A percentile compares a stretch with the other conserved stretches of the same genome.
Conservation (phyloP, 2,888 invertebrate species). For the Phyllotreta cruciferae region DNA sequence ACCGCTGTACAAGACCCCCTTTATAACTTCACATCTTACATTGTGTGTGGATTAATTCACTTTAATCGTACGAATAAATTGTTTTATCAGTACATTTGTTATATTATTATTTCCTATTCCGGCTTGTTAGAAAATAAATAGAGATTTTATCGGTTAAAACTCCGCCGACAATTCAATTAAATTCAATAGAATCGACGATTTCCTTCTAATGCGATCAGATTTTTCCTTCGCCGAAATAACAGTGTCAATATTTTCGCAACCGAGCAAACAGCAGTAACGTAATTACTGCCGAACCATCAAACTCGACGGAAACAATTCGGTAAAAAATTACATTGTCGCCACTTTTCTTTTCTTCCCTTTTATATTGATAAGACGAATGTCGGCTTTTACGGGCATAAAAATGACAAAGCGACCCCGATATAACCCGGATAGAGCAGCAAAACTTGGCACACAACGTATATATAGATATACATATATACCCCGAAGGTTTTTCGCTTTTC, state of each 20-base stretch:
- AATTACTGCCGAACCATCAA: conserved; percentile 16
- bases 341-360: conserved; percentile 1
- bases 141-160: no score
- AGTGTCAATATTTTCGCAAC: conserved; percentile 2
- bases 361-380: conserved; percentile 26
- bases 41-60: no score
- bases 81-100: no score
- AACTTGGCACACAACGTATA: conserved; percentile 20
- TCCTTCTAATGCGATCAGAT: not conserved
- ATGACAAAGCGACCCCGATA: conserved; percentile 16
- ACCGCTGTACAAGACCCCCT: not conserved
- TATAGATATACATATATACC: conserved; percentile 12
- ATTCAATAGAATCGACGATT: not conserved
- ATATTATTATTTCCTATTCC: no score
- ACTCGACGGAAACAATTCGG: conserved; percentile 13
- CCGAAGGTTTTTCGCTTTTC: conserved; percentile 24
- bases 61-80: no score
- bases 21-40: not conserved
- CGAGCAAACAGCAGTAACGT: conserved; percentile 5
- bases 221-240: conserved; percentile 1
- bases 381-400: conserved; percentile 22
- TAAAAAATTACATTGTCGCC: conserved; percentile 23
- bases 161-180: no score
- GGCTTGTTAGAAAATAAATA: no score
- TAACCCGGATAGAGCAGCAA: conserved; percentile 14